Base-by-base conservation (phyloP, 2,797 vertebrate genomes). In the Cirrhinus mrigala region DNA sequence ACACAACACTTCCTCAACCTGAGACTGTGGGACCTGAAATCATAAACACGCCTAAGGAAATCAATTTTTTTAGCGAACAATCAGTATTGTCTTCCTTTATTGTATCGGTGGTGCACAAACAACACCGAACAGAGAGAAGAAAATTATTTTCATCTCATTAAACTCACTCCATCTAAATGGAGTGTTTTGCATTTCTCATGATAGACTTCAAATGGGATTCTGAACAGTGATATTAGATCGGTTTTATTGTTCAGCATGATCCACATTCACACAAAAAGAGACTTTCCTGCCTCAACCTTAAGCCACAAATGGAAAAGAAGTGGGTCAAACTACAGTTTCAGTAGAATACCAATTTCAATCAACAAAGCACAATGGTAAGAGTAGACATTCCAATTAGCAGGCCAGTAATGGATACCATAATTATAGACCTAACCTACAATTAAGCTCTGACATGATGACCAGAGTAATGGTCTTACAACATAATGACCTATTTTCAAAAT, bases 291-390 rank as follows among this genome's bases (percentile, higher is more conserved):
- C 40, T 73, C 29, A 79, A 73, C 68, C 50, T 79, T n/a, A 60
- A 62, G 83, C 54, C 66, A 71, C 29, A 69, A 71, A 66, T 74
- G 76, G 50, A 83, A 58, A 70, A 83, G n/a, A 70, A 82, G 15
- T 71, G 64, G 85, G 46, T 79, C 66, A 62, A 46, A 62, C 48
- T 80, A 24, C 69, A 79, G 76, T 44, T 87, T 62, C n/a, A 54
- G 56, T 29, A 54, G 52, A 52, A 58, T 71, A 83, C 66, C 81
- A 75, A 66, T 79, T 66, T 68, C 46, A 84, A 60, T 80, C 77
- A 81, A 87, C 86, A 84, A 81, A 50, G 77, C 82, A 87, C 78
- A 87, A 87, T 81, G 62, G 70, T 50, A 60, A 68, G 50, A 80
- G 70, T 16, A 83, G 81, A 87, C 77, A 74, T 74, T 56, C 40